Base-by-base conservation (phyloP, 1,140 invertebrate genomes). In the Lepidurus packardi region DNA sequence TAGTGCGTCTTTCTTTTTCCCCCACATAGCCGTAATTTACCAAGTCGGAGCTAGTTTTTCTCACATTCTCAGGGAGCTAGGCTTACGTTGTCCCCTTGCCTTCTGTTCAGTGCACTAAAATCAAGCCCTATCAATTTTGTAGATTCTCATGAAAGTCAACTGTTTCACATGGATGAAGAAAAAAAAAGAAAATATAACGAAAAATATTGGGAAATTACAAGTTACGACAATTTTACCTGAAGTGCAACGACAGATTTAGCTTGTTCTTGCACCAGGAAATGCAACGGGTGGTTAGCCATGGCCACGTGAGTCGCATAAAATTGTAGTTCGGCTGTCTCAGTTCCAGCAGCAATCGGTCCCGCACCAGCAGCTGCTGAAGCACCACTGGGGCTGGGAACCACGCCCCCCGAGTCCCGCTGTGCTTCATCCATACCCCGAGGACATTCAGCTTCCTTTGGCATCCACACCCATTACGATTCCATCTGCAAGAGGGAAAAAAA, bases 191-290 rank as follows among this genome's bases (percentile, higher is more conserved):
- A 21, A 65, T n/a, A n/a, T 21, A 65, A 65, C 53, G 7, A 34
- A 34, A n/a, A 65, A n/a, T 21, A 16, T 13, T 65, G 13, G n/a
- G 16, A 74, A 77, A 8, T 41, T 21, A 10, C 43, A n/a, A 41
- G 43, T 21, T 34, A 34, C 34, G 34, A 74, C 24, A 65, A 10
- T 9, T 81, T 82, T 76, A 85, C 84, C 87, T 90, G 90, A 83
- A 93, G 87, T 73, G 90, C 91, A 78, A 92, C 89, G 84, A 92
- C 85, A 65, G 91, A 93, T 85, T 92, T 92, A 82, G 91, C 91
- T 86, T 93, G 92, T 86, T 93, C 91, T 86, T 87, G 92, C 84
- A 93, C 91, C 84, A 92, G 87, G 84, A 92, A 92, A 83, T 92
- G 91, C 84, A 92, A 92, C 16, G 91, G 91, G 13, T 82, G 82